Percentiles rank a stretch among this genome's conserved stretches.
These are phyloP conservation scores for Indri indri DNA, from an alignment of 2,113 vertebrate genomes.

Conservation along the genomic window DNA sequence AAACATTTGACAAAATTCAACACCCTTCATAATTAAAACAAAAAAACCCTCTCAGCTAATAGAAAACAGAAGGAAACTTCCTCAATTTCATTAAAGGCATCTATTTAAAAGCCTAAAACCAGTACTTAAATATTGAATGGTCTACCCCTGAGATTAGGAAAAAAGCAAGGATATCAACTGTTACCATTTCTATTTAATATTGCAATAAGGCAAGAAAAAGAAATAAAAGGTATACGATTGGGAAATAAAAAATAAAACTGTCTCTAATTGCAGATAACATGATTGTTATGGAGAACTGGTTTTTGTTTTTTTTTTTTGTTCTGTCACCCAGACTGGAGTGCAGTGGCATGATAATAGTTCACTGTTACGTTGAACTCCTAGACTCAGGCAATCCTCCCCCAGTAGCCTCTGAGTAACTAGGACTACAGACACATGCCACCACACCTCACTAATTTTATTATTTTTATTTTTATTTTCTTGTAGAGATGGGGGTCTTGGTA, in stretches of 20 bases:
- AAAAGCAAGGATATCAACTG: background rate
- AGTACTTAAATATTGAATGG: conserved; percentile 9
- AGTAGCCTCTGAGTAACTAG: no score
- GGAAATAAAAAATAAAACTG: conserved; percentile 34
- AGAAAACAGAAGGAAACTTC: background rate
- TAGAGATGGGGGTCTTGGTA: no score
- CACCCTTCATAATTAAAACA: background rate
- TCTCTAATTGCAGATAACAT: background rate
- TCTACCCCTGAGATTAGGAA: background rate
- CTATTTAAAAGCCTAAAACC: background rate
- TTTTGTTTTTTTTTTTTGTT: no score
- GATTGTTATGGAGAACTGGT: background rate
- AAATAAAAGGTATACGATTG: background rate
- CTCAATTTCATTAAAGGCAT: background rate
- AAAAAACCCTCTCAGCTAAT: background rate
- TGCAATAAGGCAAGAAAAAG: background rate
- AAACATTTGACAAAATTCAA: conserved; percentile 10
- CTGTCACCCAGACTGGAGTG: no score
- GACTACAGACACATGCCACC: no score
- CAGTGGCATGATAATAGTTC: no score
- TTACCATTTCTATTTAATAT: background rate
- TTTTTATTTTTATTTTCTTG: no score
- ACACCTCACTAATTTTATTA: no score
- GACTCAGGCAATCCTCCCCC: no score
- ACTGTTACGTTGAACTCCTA: no score